Percentiles rank a stretch among this genome's conserved stretches.
Evolutionary conservation across 2,888 invertebrate genomes (phyloP).

Genomic region (Pandemis cinnamomeana): DNA sequence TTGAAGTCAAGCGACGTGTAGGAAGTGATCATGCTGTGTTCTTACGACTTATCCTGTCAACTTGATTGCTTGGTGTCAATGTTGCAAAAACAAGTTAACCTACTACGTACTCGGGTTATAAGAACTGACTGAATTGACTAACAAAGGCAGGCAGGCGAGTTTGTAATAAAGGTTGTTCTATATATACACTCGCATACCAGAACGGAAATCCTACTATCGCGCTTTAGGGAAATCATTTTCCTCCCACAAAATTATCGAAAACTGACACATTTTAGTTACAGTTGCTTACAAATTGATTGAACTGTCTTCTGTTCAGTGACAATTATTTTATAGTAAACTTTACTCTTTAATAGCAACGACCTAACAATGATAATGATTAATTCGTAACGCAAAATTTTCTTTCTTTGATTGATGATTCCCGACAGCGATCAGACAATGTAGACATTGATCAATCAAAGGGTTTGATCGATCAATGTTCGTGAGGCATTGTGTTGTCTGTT

Average conservation of each 20-base stretch:
- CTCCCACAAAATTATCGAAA: neutral
- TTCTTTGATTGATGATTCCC: conserved; percentile 24
- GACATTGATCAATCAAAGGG: neutral
- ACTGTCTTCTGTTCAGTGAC: neutral
- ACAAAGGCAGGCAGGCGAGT: neutral
- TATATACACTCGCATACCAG: too few species aligned
- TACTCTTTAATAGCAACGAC: neutral
- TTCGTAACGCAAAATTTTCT: conserved; percentile 12
- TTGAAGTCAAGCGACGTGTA: conserved; percentile 13
- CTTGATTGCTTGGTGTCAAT: neutral
- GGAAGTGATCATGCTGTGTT: conserved; percentile 31
- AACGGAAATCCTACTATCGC: too few species aligned
- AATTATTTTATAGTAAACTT: neutral
- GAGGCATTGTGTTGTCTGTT: conserved; percentile 6
- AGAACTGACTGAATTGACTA: neutral
- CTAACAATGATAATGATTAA: conserved; percentile 7
- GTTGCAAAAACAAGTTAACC: neutral
- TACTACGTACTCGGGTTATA: neutral
- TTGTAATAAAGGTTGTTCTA: too few species aligned
- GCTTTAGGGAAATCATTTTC: neutral
- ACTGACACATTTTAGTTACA: neutral
- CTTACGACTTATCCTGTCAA: conserved; percentile 15
- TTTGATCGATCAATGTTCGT: conserved; percentile 2
- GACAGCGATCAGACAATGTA: neutral
- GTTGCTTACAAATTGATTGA: neutral